These are phyloP conservation scores for Protodeltote pygarga DNA, from an alignment of 2,888 invertebrate species.

Conservation along the genomic window DNA sequence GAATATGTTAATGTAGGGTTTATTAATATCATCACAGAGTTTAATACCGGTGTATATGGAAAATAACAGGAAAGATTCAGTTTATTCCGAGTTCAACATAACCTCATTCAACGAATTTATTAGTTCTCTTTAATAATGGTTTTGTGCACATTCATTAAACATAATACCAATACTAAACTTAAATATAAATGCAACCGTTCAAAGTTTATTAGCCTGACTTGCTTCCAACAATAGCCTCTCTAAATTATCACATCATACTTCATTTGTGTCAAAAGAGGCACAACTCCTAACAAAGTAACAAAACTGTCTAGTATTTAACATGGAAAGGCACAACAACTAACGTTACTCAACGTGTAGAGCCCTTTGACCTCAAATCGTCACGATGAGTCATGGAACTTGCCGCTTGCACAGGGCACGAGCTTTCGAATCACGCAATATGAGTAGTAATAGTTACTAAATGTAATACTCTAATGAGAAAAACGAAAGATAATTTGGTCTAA, in stretches of 20 bases:
- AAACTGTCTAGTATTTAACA: conserved; percentile 22
- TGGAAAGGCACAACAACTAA: conserved; percentile 53
- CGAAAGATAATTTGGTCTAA: conserved; percentile 4
- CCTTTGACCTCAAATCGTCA: conserved; percentile 70
- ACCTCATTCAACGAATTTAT: no score
- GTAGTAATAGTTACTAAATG: no score
- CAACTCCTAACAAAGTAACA: not conserved
- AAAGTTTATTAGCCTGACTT: no score
- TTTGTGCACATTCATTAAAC: no score
- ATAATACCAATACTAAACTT: no score
- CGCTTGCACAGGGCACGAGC: conserved; percentile 59
- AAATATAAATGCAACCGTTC: no score
- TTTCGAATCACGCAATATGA: conserved; percentile 42
- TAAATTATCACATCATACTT: conserved; percentile 10
- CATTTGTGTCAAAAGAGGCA: not conserved
- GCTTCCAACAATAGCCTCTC: no score
- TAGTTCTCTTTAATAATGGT: no score
- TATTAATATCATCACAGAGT: no score
- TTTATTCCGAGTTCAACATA: no score
- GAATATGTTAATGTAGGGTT: not conserved
- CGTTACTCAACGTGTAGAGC: conserved; percentile 60
- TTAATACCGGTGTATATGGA: no score
- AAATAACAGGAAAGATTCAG: no score
- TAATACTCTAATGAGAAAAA: conserved; percentile 6
- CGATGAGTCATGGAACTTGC: conserved; percentile 61